Evolutionary conservation across 2,797 vertebrate species (phyloP).

Genomic region (Hipposideros larvatus): DNA sequence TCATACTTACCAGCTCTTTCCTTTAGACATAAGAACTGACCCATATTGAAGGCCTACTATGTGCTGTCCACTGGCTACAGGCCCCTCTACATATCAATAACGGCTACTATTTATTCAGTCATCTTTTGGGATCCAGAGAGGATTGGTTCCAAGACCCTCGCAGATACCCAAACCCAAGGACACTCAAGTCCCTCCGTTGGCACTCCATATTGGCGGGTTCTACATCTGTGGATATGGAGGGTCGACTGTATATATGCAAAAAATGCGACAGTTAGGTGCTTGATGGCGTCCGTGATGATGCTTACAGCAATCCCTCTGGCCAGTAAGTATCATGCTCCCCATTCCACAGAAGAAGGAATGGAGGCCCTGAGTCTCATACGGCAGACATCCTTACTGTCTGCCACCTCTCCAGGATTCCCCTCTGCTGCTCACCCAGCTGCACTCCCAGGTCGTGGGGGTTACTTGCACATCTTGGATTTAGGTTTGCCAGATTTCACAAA

Average conservation of each 20-base stretch:
- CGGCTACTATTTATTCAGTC: neutral
- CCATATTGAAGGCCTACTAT: neutral
- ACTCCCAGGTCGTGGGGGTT: neutral
- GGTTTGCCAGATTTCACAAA: neutral
- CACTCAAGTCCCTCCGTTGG: neutral
- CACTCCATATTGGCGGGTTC: neutral
- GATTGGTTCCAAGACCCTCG: neutral
- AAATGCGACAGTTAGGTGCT: too few species aligned
- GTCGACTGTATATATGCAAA: neutral
- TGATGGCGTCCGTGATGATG: neutral
- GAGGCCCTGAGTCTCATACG: neutral
- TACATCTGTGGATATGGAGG: neutral
- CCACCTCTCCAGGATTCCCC: neutral
- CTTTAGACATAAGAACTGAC: neutral
- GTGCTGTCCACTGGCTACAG: neutral
- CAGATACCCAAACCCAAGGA: neutral
- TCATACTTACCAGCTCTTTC: neutral
- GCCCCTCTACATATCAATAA: neutral
- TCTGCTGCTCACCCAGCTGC: neutral
- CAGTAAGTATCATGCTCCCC: too few species aligned
- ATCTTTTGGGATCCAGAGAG: neutral
- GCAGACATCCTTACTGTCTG: fast-evolving
- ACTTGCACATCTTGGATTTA: neutral
- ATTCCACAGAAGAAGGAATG: neutral
- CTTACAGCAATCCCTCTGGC: neutral